Conservation (phyloP, 1,140 invertebrate species). For the Neodiprion fabricii region DNA sequence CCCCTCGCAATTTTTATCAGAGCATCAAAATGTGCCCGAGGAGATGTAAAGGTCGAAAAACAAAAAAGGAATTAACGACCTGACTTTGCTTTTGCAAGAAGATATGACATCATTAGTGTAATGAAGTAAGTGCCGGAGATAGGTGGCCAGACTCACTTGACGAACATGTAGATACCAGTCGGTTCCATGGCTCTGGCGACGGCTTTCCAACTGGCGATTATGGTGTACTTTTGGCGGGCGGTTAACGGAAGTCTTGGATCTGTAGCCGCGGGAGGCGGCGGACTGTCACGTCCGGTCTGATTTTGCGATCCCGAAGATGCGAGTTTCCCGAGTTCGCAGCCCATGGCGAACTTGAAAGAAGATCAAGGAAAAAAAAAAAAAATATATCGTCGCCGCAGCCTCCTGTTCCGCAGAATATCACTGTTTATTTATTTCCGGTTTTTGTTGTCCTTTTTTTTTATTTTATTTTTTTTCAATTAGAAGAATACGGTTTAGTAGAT, state of each 20-base stretch:
- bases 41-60: too few species aligned
- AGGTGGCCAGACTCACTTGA: constrained; percentile 73
- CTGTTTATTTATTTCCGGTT: not conserved
- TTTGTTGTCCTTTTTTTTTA: not conserved
- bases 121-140: too few species aligned
- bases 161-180: constrained; percentile 89
- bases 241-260: constrained; percentile 84
- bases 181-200: constrained; percentile 86
- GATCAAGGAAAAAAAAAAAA: too few species aligned
- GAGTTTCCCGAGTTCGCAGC: constrained; percentile 79
- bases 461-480: not conserved
- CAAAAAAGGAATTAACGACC: too few species aligned
- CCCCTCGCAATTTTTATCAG: too few species aligned
- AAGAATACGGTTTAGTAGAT: not conserved
- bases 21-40: too few species aligned
- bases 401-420: too few species aligned
- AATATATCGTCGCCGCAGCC: too few species aligned
- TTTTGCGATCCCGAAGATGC: constrained; percentile 65
- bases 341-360: constrained; percentile 61
- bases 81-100: too few species aligned
- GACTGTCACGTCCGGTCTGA: constrained; percentile 51
- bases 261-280: constrained; percentile 67
- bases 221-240: constrained; percentile 85
- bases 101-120: too few species aligned
- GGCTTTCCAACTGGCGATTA: constrained; percentile 89